These are phyloP conservation scores for Sebastes kiyomatsui DNA, from an alignment of 2,797 vertebrate genomes.

Conservation along the genomic window DNA sequence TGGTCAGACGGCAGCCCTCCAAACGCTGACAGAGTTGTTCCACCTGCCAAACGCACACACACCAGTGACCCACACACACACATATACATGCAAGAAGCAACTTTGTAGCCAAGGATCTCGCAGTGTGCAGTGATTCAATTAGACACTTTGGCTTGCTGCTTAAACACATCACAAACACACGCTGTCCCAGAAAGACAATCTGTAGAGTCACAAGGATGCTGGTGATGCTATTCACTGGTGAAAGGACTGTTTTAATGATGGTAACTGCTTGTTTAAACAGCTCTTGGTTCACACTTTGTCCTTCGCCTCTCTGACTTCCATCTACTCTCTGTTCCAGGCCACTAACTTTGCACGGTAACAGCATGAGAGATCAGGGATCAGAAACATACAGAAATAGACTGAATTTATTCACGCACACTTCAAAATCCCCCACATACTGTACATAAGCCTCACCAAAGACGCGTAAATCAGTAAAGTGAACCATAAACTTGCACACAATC, in stretches of 20 bases:
- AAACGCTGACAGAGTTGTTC: constrained; percentile 46
- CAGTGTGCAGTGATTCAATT: constrained; percentile 59
- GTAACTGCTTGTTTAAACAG: constrained; percentile 36
- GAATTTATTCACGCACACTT: constrained; percentile 3
- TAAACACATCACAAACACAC: constrained; percentile 7
- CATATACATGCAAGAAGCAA: neutral
- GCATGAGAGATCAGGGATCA: constrained; percentile 9
- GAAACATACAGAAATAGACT: constrained; percentile 17
- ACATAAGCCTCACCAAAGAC: constrained; percentile 39
- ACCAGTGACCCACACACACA: neutral
- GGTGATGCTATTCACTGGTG: constrained; percentile 8
- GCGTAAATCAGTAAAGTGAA: constrained; percentile 36
- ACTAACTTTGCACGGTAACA: neutral
- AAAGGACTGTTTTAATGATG: constrained; percentile 34
- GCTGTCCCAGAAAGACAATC: neutral
- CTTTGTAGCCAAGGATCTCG: constrained; percentile 18
- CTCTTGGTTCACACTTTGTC: constrained; percentile 8
- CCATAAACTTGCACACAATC: constrained; percentile 13
- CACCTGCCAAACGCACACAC: constrained; percentile 48
- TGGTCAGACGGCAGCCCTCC: constrained; percentile 34
- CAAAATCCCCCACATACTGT: constrained; percentile 9
- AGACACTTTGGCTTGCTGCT: constrained; percentile 44
- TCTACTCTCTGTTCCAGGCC: constrained; percentile 13
- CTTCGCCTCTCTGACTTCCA: constrained; percentile 23
- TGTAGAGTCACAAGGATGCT: neutral